Base-by-base conservation (phyloP, 2,888 invertebrate genomes). In the Cheiracanthium punctorium region DNA sequence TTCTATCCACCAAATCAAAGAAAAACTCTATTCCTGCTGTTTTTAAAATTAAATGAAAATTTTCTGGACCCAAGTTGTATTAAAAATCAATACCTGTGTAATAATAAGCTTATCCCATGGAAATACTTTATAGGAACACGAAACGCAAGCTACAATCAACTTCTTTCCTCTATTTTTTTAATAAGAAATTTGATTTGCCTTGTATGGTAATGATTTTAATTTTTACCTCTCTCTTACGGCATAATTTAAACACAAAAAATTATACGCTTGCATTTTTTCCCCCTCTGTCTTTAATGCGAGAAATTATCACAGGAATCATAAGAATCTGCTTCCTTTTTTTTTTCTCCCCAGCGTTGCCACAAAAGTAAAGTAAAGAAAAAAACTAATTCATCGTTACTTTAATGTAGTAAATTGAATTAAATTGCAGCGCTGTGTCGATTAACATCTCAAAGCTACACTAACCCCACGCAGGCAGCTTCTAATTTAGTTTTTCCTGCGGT, bases 401-500 rank as follows among this genome's bases (percentile, higher is more conserved):
- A 58, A 37, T 80, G 58, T 32, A 33, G 84, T 64, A 85, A 85
- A 85, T 85, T 37, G 52, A 79, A 85, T 85, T 85, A 85, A 84
- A 85, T 69, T 79, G 70, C 79, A 41, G 17, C 84, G 52, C 74
- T 58, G 12, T 58, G 84, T 70, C 84, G 84, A 85, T 85, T 85
- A 85, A 85, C 84, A 85, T 85, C 79, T 85, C 84, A 85, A 85
- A 82, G 82, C 37, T 33, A 5, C 33, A 28, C 41, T 67, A 74
- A 52, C 52, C 77, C 82, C 81, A 77, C 76, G 64, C 58, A 64
- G 41, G 58, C 48, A 65, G 32, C 72, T 48, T 37, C 72, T 84
- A 84, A 84, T 84, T 84, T 84, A 77, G 82, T 84, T 84, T 84
- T 84, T 84, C 82, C 82, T 84, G 76, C 58, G 20, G 28, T 65